A percentile compares a stretch with the other conserved stretches of the same genome.
Evolutionary conservation across 1,140 invertebrate genomes (phyloP).

Genomic region (Polypedilum pembai): DNA sequence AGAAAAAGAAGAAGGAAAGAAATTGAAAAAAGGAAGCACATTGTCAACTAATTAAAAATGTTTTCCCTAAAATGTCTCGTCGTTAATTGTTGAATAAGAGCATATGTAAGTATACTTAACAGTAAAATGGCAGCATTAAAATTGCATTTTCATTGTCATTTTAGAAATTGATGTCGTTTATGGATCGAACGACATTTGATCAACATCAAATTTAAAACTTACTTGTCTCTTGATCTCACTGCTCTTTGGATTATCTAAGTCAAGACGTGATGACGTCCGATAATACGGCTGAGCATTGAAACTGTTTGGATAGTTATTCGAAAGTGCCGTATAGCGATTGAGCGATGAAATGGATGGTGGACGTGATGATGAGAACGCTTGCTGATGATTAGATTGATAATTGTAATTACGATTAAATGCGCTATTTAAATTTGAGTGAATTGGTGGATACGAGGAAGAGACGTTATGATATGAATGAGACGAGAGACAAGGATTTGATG

Average conservation of each 20-base stretch:
- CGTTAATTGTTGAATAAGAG: too few relatives aligned
- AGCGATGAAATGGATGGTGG: slow-evolving; percentile 32
- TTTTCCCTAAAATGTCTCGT: too few relatives aligned
- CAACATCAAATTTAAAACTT: slow-evolving; percentile 47
- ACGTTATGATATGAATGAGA: slow-evolving; percentile 17
- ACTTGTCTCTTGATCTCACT: slow-evolving; percentile 45
- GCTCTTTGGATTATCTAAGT: slow-evolving; percentile 45
- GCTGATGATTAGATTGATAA: slow-evolving; percentile 30
- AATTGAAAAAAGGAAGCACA: too few relatives aligned
- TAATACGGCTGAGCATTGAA: slow-evolving; percentile 18
- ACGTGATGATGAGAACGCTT: slow-evolving; percentile 38
- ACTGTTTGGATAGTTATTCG: neutral
- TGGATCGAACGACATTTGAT: slow-evolving; percentile 44
- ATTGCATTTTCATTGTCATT: too few relatives aligned
- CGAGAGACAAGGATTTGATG: slow-evolving; percentile 2
- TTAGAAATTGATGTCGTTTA: slow-evolving; percentile 35
- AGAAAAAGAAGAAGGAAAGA: too few relatives aligned
- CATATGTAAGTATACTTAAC: too few relatives aligned
- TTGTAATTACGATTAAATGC: slow-evolving; percentile 27
- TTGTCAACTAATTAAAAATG: too few relatives aligned
- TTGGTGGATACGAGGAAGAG: neutral
- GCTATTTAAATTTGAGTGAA: neutral
- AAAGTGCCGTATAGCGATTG: neutral
- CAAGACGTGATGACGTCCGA: slow-evolving; percentile 43
- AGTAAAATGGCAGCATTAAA: too few relatives aligned